A percentile compares a stretch with the other conserved stretches of the same genome.
Evolutionary conservation across 2,113 vertebrate genomes (phyloP).

Genomic region (Dendropsophus ebraccatus): DNA sequence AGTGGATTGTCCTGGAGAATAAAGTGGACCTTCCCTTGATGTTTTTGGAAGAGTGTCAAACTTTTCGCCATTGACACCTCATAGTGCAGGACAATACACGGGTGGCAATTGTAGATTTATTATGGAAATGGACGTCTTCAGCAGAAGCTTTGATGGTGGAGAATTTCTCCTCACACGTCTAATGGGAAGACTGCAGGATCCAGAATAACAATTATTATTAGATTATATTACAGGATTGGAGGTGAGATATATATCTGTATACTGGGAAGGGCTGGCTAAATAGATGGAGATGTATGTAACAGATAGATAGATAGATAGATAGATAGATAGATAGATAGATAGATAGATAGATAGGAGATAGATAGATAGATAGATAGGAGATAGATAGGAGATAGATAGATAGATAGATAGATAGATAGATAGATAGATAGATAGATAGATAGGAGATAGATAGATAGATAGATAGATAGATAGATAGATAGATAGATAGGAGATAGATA

Average conservation of each 20-base stretch:
- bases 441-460: too few relatives aligned
- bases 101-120: too few relatives aligned
- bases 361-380: background rate
- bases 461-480: too few relatives aligned
- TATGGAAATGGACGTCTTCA: background rate
- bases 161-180: background rate
- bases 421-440: too few relatives aligned
- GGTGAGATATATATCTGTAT: too few relatives aligned
- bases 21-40: constrained; percentile 15
- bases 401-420: too few relatives aligned
- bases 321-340: background rate
- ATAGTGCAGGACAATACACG: background rate
- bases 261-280: background rate
- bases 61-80: background rate
- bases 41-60: background rate
- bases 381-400: too few relatives aligned
- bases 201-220: too few relatives aligned
- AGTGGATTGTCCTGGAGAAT: background rate
- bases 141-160: background rate
- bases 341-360: constrained; percentile 6
- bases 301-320: background rate
- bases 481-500: too few relatives aligned
- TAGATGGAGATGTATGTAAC: background rate
- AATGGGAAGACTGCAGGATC: too few relatives aligned
- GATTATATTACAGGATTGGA: too few relatives aligned